Evolutionary conservation across 2,888 invertebrate species (phyloP).

Genomic region (Notodromas monacha): DNA sequence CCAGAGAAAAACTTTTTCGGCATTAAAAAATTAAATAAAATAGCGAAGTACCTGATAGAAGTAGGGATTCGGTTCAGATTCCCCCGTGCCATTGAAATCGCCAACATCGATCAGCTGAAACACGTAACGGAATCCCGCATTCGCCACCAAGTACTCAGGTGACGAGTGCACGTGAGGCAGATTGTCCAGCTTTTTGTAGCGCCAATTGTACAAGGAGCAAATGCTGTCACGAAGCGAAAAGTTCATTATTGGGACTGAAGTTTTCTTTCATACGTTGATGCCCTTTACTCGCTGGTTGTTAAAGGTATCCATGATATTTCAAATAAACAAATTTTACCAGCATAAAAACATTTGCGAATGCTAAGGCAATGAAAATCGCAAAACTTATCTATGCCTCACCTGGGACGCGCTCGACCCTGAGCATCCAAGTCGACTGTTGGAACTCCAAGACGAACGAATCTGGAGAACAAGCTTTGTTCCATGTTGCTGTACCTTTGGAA

Average conservation of each 20-base stretch:
- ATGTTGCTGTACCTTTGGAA: slow-evolving; percentile 99
- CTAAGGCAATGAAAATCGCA: slow-evolving; percentile 2
- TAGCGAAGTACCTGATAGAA: slow-evolving; percentile 50
- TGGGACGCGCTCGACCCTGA: slow-evolving; percentile 71
- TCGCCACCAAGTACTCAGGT: slow-evolving; percentile 56
- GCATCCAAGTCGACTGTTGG: slow-evolving; percentile 90
- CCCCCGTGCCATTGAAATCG: slow-evolving; percentile 82
- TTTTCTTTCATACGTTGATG: slow-evolving; percentile 1
- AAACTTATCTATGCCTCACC: slow-evolving; percentile 17
- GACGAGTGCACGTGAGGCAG: slow-evolving; percentile 50
- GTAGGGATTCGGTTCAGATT: slow-evolving; percentile 86
- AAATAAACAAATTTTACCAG: background rate
- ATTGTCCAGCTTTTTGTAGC: slow-evolving; percentile 80
- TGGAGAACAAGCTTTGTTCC: slow-evolving; percentile 92
- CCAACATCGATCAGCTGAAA: slow-evolving; percentile 86
- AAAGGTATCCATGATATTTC: background rate
- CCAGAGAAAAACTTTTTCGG: too few relatives aligned
- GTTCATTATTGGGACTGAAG: too few relatives aligned
- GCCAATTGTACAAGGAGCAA: slow-evolving; percentile 76
- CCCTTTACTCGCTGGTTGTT: background rate
- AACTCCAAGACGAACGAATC: slow-evolving; percentile 77
- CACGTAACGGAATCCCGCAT: slow-evolving; percentile 67
- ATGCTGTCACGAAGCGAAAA: slow-evolving; percentile 24
- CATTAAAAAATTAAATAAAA: slow-evolving; percentile 1
- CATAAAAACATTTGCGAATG: too few relatives aligned